phyloP scores from a whole-genome alignment of 2,113 vertebrate species.

The Protobothrops flavoviridis region DNA sequence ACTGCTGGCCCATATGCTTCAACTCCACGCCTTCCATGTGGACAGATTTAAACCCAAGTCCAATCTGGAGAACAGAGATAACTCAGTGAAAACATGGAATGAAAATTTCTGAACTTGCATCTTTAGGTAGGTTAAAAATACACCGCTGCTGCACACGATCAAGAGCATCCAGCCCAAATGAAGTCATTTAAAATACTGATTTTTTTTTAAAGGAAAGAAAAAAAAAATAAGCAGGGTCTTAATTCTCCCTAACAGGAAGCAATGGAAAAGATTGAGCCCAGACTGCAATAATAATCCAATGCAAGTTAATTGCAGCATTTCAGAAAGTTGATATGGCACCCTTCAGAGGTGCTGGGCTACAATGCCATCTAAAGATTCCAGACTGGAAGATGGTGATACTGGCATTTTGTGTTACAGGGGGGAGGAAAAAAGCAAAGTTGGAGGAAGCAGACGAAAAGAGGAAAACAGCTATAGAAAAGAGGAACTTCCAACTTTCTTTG shows the following conservation, averaged over 20 bases:
- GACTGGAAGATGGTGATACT: background rate
- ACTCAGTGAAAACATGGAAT: background rate
- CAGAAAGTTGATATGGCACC: background rate
- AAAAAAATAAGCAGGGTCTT: background rate
- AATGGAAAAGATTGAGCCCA: background rate
- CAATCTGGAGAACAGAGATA: slow-evolving; percentile 74
- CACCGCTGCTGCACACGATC: background rate
- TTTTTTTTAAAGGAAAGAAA: background rate
- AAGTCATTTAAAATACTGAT: background rate
- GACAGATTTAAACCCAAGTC: slow-evolving; percentile 80
- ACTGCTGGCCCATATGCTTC: slow-evolving; percentile 94
- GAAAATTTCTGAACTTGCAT: background rate
- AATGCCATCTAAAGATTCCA: background rate
- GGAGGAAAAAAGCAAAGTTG: background rate
- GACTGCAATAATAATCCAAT: background rate
- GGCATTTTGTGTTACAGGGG: background rate
- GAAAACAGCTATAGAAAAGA: background rate
- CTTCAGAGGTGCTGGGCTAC: background rate
- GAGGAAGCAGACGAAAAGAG: background rate
- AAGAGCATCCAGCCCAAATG: background rate
- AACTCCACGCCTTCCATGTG: slow-evolving; percentile 90
- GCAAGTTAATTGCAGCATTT: background rate
- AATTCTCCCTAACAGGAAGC: background rate
- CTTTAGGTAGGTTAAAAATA: background rate
- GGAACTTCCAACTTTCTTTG: background rate